Evolutionary conservation across 2,888 invertebrate genomes (phyloP).

Genomic region (Ochropleura plecta): DNA sequence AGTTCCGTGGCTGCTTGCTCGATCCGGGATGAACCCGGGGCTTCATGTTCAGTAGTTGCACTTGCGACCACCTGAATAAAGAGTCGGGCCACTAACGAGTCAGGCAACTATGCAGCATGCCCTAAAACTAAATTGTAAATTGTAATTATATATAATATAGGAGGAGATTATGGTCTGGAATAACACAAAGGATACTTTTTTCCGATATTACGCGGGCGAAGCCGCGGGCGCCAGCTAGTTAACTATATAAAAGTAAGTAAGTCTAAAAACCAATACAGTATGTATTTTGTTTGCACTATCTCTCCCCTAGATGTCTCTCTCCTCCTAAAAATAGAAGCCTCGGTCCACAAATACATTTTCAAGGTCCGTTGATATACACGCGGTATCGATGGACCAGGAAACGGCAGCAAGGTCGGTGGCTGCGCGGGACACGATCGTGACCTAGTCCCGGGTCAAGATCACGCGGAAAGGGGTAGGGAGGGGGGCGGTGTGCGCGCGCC

Average conservation of each 20-base stretch:
- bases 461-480: constrained; percentile 59
- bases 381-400: constrained; percentile 57
- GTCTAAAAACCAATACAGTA: not conserved
- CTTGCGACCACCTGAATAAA: too few species aligned
- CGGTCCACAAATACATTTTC: constrained; percentile 45
- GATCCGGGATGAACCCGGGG: too few species aligned
- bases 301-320: not conserved
- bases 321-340: constrained; percentile 40
- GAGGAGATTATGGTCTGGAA: too few species aligned
- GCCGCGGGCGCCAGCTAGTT: too few species aligned
- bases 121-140: too few species aligned
- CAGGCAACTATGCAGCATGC: too few species aligned
- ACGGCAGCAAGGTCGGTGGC: constrained; percentile 75
- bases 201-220: too few species aligned
- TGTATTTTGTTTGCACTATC: not conserved
- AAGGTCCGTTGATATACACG: constrained; percentile 54
- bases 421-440: constrained; percentile 83
- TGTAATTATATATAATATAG: too few species aligned
- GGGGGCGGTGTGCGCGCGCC: constrained; percentile 64
- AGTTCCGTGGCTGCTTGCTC: too few species aligned
- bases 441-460: constrained; percentile 85
- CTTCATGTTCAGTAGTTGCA: too few species aligned
- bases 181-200: too few species aligned
- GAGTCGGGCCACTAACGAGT: too few species aligned
- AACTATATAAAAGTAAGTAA: not conserved